Conservation (phyloP, 2,888 invertebrate genomes). For the Amitus sp. region DNA sequence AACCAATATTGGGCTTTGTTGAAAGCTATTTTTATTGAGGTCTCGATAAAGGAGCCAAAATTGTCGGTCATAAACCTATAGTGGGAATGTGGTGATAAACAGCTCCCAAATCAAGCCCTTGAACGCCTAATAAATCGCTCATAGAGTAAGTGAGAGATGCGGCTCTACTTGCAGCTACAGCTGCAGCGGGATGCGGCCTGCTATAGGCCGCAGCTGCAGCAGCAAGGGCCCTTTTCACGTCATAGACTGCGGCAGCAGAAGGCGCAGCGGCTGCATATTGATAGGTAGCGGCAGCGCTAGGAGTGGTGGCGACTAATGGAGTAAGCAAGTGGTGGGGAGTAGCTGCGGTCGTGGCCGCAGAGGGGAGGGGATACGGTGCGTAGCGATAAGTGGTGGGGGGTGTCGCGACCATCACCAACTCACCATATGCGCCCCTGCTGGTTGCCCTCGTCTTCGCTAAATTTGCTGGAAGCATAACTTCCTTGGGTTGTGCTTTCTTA, state of each 20-base stretch:
- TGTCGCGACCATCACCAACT: slow-evolving; percentile 90
- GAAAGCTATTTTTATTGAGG: slow-evolving; percentile 52
- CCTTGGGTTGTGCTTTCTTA: slow-evolving; percentile 99
- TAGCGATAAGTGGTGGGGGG: slow-evolving; percentile 70
- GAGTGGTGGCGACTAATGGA: slow-evolving; percentile 58
- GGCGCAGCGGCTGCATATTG: slow-evolving; percentile 62
- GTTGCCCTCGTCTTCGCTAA: slow-evolving; percentile 95
- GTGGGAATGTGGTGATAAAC: slow-evolving; percentile 79
- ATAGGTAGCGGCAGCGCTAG: slow-evolving; percentile 56
- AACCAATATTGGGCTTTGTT: too few species aligned
- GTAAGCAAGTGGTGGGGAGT: slow-evolving; percentile 59
- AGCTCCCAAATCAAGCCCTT: slow-evolving; percentile 75
- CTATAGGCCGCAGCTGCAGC: slow-evolving; percentile 72
- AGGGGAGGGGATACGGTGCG: slow-evolving; percentile 66
- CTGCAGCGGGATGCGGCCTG: slow-evolving; percentile 66
- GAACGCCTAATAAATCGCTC: slow-evolving; percentile 78
- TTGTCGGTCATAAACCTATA: slow-evolving; percentile 76
- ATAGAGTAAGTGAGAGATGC: slow-evolving; percentile 75
- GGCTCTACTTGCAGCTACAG: slow-evolving; percentile 60
- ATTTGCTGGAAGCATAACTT: slow-evolving; percentile 99
- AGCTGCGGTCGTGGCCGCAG: slow-evolving; percentile 66
- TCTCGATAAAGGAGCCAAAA: slow-evolving; percentile 60
- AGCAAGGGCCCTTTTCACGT: slow-evolving; percentile 70
- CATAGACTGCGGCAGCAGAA: slow-evolving; percentile 68
- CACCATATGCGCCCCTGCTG: slow-evolving; percentile 96